These are phyloP conservation scores for Amphiduros pacificus DNA, from an alignment of 2,888 invertebrate genomes.

Conservation along the genomic window DNA sequence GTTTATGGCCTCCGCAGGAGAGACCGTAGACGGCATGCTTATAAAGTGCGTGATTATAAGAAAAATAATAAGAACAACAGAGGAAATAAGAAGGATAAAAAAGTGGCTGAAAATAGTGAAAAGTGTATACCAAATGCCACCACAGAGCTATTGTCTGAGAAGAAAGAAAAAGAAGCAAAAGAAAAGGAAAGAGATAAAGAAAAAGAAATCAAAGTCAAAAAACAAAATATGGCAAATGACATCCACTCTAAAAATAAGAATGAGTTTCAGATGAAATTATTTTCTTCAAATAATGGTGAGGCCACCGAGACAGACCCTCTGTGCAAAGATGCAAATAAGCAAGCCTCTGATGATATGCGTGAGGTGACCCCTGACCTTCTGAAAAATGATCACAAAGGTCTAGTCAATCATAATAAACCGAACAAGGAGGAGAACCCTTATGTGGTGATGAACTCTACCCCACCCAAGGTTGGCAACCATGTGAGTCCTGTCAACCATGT, in stretches of 20 bases:
- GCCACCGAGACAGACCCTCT: conserved; percentile 12
- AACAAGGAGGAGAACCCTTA: conserved; percentile 18
- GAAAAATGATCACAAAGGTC: conserved; percentile 4
- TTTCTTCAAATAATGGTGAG: background rate
- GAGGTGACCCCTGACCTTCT: conserved; percentile 21
- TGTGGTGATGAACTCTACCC: conserved; percentile 6
- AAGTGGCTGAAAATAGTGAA: conserved; percentile 11
- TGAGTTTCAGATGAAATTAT: conserved; percentile 22
- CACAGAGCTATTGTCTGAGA: conserved; percentile 11
- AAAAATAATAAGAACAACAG: background rate
- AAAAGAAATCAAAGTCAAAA: background rate
- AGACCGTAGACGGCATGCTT: conserved; percentile 11
- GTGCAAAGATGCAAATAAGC: conserved; percentile 7
- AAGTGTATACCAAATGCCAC: conserved; percentile 7
- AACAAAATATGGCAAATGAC: conserved; percentile 2
- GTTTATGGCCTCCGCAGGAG: conserved; percentile 9
- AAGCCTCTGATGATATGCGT: background rate
- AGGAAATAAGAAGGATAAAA: conserved; percentile 11
- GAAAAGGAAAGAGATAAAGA: background rate
- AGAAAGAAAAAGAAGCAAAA: conserved; percentile 11
- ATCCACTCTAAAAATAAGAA: background rate
- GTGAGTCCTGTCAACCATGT: background rate
- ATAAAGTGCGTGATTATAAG: conserved; percentile 20
- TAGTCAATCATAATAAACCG: conserved; percentile 1
- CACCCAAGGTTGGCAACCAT: conserved; percentile 6